Percentiles rank a stretch among this genome's conserved stretches.
These are phyloP conservation scores for Sigmodon hispidus DNA, from an alignment of 2,113 vertebrate genomes.

Conservation along the genomic window DNA sequence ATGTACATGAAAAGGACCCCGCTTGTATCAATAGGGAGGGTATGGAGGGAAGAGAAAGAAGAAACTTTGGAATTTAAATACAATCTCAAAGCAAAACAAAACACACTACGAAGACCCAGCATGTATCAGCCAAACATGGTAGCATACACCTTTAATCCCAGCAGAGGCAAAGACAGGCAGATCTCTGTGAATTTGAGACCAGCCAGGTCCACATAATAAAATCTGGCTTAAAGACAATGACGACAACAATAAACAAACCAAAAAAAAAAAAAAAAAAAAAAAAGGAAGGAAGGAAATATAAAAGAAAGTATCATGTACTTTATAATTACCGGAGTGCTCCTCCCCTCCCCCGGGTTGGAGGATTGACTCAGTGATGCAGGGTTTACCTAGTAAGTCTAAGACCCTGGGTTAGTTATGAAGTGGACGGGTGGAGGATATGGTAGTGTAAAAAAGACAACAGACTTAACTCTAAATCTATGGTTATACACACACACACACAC, in stretches of 20 bases:
- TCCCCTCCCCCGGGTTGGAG: not conserved
- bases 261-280: not conserved
- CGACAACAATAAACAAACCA: no score
- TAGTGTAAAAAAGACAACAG: not conserved
- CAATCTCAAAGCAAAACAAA: not conserved
- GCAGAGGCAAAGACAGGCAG: not conserved
- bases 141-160: not conserved
- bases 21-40: not conserved
- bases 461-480: not conserved
- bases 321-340: not conserved
- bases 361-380: not conserved
- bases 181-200: not conserved
- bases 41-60: not conserved
- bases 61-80: not conserved
- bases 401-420: not conserved
- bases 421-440: no score
- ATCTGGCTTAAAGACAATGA: not conserved
- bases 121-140: no score
- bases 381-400: not conserved
- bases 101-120: not conserved
- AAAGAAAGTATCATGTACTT: not conserved
- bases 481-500: conserved; percentile 43
- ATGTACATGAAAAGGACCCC: not conserved
- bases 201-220: not conserved
- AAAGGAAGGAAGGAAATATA: no score